Evolutionary conservation across 2,113 vertebrate species (phyloP).

Genomic region (Sula dactylatra): DNA sequence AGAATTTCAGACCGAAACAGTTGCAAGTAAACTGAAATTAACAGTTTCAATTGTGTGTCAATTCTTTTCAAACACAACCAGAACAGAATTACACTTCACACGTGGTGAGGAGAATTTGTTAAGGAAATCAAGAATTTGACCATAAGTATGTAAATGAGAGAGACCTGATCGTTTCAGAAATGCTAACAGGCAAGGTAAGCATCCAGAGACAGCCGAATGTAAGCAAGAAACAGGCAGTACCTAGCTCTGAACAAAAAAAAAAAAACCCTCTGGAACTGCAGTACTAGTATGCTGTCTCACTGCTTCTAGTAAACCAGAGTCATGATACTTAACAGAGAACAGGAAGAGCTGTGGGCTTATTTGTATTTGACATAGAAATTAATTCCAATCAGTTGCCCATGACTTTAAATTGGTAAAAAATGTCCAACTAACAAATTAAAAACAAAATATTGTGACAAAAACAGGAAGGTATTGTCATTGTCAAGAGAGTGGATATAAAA

Average conservation of each 20-base stretch:
- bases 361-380: background rate
- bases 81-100: background rate
- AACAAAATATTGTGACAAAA: background rate
- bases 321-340: background rate
- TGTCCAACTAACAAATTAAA: too few species aligned
- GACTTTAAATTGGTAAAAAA: background rate
- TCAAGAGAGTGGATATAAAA: background rate
- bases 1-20: background rate
- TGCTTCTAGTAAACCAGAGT: background rate
- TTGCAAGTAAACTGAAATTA: background rate
- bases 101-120: background rate
- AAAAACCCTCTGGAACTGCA: background rate
- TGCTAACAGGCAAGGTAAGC: background rate
- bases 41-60: background rate
- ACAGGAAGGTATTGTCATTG: background rate
- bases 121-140: background rate
- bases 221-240: background rate
- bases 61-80: background rate
- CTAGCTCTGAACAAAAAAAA: background rate
- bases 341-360: background rate
- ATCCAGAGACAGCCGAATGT: background rate
- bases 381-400: background rate
- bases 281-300: background rate
- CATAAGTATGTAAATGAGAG: background rate
- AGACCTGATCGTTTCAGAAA: background rate